These are phyloP conservation scores for Drosophila borborema DNA, from an alignment of 2,888 invertebrate species.

Conservation along the genomic window DNA sequence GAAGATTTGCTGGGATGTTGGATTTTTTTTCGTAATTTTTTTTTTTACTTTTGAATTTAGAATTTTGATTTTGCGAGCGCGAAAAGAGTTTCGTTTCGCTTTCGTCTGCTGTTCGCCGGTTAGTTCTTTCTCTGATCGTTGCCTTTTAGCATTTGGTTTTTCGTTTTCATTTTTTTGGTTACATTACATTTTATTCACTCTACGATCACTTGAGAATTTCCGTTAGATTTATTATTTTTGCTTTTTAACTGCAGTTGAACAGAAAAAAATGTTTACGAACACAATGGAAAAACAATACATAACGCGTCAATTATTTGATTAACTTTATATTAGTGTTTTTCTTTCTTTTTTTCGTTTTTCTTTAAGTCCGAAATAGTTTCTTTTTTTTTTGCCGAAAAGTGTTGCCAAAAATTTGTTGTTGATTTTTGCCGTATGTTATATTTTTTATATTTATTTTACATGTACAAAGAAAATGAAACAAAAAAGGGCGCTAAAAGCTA, in stretches of 20 bases:
- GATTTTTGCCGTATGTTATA: conserved; percentile 47
- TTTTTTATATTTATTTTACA: conserved; percentile 49
- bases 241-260: conserved; percentile 28
- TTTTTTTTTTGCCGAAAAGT: conserved; percentile 55
- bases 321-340: conserved; percentile 22
- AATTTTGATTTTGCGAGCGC: conserved; percentile 67
- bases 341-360: conserved; percentile 35
- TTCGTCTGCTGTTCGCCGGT: conserved; percentile 57
- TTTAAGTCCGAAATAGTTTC: conserved; percentile 64
- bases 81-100: conserved; percentile 50
- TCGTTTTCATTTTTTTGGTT: conserved; percentile 26
- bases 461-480: conserved; percentile 74
- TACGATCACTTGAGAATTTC: conserved; percentile 54
- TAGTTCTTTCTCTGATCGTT: conserved; percentile 42
- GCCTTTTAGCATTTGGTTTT: conserved; percentile 24
- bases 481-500: conserved; percentile 84
- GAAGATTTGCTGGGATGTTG: conserved; percentile 34
- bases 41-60: conserved; percentile 67
- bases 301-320: conserved; percentile 55
- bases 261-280: conserved; percentile 76
- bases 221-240: conserved; percentile 22
- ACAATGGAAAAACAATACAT: conserved; percentile 64
- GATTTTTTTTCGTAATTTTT: conserved; percentile 22
- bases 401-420: conserved; percentile 55
- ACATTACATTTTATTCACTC: conserved; percentile 43